Percentiles rank a stretch among this genome's conserved stretches.
These are phyloP conservation scores for Diphyllodes magnificus DNA, from an alignment of 2,113 vertebrate species.

Conservation along the genomic window DNA sequence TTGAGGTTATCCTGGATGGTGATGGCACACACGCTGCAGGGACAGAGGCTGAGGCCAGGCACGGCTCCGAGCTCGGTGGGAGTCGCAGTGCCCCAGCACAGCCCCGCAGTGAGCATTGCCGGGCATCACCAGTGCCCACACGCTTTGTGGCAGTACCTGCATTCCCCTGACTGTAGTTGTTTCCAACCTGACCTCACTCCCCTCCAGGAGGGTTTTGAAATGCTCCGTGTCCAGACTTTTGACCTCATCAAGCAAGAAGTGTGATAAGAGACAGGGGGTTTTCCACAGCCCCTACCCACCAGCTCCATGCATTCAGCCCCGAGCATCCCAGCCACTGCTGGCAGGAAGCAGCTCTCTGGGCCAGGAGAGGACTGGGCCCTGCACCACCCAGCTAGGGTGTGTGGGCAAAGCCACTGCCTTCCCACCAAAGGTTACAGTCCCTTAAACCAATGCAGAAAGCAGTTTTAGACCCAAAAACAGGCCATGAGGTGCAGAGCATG, in stretches of 20 bases:
- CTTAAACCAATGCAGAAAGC: neutral
- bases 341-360: neutral
- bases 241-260: neutral
- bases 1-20: neutral
- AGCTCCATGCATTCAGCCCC: fast-evolving
- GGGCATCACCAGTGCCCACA: fast-evolving
- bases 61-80: neutral
- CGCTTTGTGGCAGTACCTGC: neutral
- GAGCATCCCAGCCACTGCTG: neutral
- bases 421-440: neutral
- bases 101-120: neutral
- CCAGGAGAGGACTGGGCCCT: neutral
- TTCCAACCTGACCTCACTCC: neutral
- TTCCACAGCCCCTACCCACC: neutral
- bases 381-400: fast-evolving
- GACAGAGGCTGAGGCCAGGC: neutral
- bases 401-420: neutral
- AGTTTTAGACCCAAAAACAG: neutral
- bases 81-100: neutral
- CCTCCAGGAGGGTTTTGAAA: neutral
- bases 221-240: neutral
- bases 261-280: neutral
- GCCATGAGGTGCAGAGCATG: neutral
- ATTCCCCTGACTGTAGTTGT: fast-evolving
- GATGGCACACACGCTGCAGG: neutral